These are phyloP conservation scores for Drosophila cardini DNA, from an alignment of 1,140 invertebrate genomes.

Conservation along the genomic window DNA sequence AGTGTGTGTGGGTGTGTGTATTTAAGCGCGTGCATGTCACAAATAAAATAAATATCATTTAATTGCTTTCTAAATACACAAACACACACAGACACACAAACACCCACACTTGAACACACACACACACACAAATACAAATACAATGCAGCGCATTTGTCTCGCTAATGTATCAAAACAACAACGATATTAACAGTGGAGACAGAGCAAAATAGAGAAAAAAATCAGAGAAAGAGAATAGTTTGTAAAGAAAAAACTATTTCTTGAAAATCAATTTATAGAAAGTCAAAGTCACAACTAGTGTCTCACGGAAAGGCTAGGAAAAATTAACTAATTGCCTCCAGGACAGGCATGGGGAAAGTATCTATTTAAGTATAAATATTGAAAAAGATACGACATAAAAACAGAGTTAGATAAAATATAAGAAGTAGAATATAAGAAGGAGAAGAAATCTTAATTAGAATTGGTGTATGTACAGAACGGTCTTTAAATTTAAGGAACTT, in stretches of 20 bases:
- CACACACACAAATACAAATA: constrained; percentile 11
- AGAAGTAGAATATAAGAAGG: no score
- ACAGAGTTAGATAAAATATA: no score
- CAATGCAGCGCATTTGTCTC: constrained; percentile 40
- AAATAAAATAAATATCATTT: constrained; percentile 74
- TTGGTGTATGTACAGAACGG: no score
- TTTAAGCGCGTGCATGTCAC: constrained; percentile 39
- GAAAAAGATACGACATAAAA: no score
- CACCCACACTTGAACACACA: not conserved
- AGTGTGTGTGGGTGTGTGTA: constrained; percentile 28
- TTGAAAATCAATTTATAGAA: constrained; percentile 14
- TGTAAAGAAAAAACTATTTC: not conserved
- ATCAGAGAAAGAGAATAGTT: not conserved
- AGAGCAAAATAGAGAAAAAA: not conserved
- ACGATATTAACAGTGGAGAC: not conserved
- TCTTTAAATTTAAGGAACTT: no score
- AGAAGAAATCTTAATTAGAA: no score
- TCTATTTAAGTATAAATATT: not conserved
- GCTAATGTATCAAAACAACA: constrained; percentile 56
- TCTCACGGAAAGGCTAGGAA: not conserved
- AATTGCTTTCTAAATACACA: constrained; percentile 68
- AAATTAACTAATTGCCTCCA: constrained; percentile 4
- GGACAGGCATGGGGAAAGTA: not conserved
- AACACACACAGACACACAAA: not conserved
- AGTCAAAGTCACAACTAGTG: constrained; percentile 8